Evolutionary conservation across 35 echinoderm and acorn worm genomes (phyloP), one percentile per base, ranked within the genome.

Genomic region (Anneissia japonica): DNA sequence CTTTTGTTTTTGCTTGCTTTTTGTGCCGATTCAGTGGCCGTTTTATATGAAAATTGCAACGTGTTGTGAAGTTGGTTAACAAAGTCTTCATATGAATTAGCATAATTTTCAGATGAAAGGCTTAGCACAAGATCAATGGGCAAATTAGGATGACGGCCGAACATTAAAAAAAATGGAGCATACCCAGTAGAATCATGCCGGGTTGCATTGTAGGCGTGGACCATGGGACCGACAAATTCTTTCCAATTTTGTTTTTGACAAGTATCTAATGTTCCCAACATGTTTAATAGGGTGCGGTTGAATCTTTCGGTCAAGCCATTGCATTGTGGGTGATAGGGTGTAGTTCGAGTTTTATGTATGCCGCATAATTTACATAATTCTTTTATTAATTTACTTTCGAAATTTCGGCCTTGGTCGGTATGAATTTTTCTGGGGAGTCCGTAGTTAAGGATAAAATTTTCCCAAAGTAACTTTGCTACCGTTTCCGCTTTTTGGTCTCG

Each of bases 151-250:
- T 77, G 32, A 35, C 30, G 32, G 14, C 76, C 76, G 33, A 82
- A 91, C 78, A 91, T 79, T 5, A 91, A 45, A 35, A 64, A 86
- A 36, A 35, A 82, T 26, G 91, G 91, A 5, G 91, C 72, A 74
- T 74, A 92, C 0, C 85, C 80, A 0, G 91, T 92, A 14, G 91
- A 77, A 33, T 79, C 80, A 36, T 85, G 83, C 3, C 83, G 83
- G 0, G 83, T 85, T 34, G 46, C 29, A 74, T 85, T 85, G 34
- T 85, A 84, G n/a, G 37, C 39, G 36, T 85, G 83, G 5, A 34
- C 74, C 23, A 76, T 64, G 23, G 76, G 32, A 34, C 36, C n/a
- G 2, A 77, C 32, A 32, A 9, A 37, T 12, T 77, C 76, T 77
- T 77, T 77, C 76, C 76, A 77, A 26, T 77, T 37, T 14, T 10